Conservation (phyloP, 2,888 invertebrate species). For the Mystacides longicornis region DNA sequence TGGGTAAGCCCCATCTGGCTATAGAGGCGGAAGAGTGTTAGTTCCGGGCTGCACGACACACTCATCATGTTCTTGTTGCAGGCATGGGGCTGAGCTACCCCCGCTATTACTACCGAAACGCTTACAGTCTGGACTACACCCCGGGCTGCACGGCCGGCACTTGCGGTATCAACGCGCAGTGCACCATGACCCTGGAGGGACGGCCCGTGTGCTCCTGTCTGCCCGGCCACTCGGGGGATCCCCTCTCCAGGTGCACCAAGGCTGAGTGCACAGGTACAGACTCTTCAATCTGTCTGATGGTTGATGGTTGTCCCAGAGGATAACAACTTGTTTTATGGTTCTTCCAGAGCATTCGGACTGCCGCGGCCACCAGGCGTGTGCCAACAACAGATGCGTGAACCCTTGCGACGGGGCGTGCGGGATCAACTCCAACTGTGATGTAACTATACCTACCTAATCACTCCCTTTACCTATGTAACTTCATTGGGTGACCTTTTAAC, state of each 20-base stretch:
- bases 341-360: slow-evolving; percentile 67
- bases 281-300: too few species aligned
- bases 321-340: too few species aligned
- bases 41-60: not conserved
- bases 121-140: slow-evolving; percentile 3
- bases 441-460: too few species aligned
- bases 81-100: slow-evolving; percentile 5
- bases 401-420: slow-evolving; percentile 74
- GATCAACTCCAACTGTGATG: slow-evolving; percentile 66
- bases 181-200: slow-evolving; percentile 55
- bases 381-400: slow-evolving; percentile 70
- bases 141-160: slow-evolving; percentile 51
- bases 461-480: too few species aligned
- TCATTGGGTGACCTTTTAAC: too few species aligned
- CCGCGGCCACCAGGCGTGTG: slow-evolving; percentile 61
- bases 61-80: slow-evolving; percentile 2
- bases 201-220: slow-evolving; percentile 75
- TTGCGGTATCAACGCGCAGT: slow-evolving; percentile 62
- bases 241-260: slow-evolving; percentile 62
- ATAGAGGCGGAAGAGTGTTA: too few species aligned
- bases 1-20: slow-evolving; percentile 22
- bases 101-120: not conserved
- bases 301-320: too few species aligned
- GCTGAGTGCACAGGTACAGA: slow-evolving; percentile 64
- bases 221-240: slow-evolving; percentile 74